These are phyloP conservation scores for Dendronephthya gigantea DNA, from an alignment of 64 coral and sea anemone genomes.

Conservation along the genomic window DNA sequence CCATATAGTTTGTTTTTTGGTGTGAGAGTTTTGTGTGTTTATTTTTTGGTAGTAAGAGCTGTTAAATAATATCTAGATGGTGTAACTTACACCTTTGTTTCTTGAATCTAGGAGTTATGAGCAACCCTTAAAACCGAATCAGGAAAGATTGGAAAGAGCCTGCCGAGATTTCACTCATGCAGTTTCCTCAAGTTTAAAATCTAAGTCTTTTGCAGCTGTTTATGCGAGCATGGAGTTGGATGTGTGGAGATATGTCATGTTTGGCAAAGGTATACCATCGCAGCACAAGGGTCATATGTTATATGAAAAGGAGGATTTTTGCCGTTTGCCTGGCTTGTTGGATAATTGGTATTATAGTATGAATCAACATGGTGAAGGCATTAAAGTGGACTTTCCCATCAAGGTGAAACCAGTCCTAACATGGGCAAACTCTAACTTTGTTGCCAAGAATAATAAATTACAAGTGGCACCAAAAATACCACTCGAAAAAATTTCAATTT, in stretches of 20 bases:
- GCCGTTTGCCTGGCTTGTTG: neutral
- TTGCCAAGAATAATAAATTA: neutral
- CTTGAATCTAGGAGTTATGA: neutral
- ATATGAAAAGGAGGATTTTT: slow-evolving; percentile 19
- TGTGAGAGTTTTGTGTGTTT: neutral
- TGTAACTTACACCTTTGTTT: no score
- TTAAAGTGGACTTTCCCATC: slow-evolving; percentile 22
- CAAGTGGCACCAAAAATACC: neutral
- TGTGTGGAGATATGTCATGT: slow-evolving; percentile 25
- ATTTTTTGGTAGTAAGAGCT: neutral
- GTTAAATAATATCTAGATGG: no score
- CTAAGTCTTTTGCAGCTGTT: neutral
- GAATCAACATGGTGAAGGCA: slow-evolving; percentile 19
- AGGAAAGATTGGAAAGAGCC: neutral
- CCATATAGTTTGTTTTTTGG: neutral
- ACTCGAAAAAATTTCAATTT: slow-evolving; percentile 2
- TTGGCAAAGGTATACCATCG: neutral
- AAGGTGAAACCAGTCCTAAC: slow-evolving; percentile 30
- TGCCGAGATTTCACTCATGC: neutral
- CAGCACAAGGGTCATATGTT: slow-evolving; percentile 18
- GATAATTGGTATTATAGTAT: slow-evolving; percentile 24
- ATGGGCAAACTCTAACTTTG: neutral
- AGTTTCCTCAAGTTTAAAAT: neutral
- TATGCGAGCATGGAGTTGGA: slow-evolving; percentile 11
- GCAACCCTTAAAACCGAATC: neutral